These are phyloP conservation scores for Ormyrus rosae DNA, from an alignment of 2,888 invertebrate genomes.

Conservation along the genomic window DNA sequence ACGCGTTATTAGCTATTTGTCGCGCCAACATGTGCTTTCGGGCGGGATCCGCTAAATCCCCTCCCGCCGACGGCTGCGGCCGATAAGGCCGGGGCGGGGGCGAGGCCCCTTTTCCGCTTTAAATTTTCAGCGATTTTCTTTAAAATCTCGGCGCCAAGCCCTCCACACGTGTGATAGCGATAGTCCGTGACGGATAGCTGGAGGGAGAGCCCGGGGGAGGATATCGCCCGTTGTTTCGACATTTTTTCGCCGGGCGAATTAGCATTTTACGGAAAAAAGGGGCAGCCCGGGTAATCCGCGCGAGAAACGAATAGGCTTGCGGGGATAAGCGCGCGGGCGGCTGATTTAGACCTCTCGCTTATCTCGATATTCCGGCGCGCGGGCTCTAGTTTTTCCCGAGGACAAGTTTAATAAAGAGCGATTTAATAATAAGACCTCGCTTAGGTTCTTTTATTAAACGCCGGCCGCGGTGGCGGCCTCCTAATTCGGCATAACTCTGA, in stretches of 20 bases:
- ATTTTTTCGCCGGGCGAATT: conserved; percentile 51
- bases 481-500: conserved; percentile 70
- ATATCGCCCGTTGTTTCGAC: conserved; percentile 9
- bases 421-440: conserved; percentile 44
- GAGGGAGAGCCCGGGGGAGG: conserved; percentile 2
- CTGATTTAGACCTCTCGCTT: no score
- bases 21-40: conserved; percentile 44
- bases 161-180: conserved; percentile 48
- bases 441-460: conserved; percentile 47
- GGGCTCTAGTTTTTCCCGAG: no score
- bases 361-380: no score
- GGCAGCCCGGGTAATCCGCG: not conserved
- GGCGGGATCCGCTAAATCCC: conserved; percentile 72
- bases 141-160: conserved; percentile 64
- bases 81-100: conserved; percentile 62
- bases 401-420: conserved; percentile 47
- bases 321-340: no score
- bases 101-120: conserved; percentile 61
- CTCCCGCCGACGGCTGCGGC: conserved; percentile 68
- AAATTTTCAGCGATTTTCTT: conserved; percentile 73
- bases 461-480: conserved; percentile 56
- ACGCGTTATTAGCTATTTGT: conserved; percentile 70
- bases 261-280: conserved; percentile 37
- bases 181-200: conserved; percentile 72
- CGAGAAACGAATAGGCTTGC: no score